Conservation (phyloP, 2,797 vertebrate genomes). For the Triplophysa bombifrons region DNA sequence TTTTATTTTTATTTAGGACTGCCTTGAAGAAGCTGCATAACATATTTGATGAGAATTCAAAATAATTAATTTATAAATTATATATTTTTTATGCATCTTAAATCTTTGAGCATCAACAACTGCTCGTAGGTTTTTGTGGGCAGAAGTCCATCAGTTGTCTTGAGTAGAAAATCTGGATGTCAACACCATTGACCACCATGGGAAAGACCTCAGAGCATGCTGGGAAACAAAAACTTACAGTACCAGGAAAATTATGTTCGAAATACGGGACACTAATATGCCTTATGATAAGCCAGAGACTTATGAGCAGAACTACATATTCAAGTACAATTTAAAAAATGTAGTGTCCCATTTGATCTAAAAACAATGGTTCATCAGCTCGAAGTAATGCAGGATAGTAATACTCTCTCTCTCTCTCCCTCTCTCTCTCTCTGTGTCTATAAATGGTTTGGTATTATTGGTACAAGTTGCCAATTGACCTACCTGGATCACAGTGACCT, state of each 20-base stretch:
- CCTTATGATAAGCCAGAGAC: background rate
- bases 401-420: background rate
- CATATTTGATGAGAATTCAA: too few species aligned
- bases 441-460: constrained; percentile 16
- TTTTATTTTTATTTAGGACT: too few species aligned
- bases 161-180: background rate
- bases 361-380: too few species aligned
- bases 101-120: too few species aligned
- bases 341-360: background rate
- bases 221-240: background rate
- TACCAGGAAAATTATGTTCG: background rate
- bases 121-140: background rate
- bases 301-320: background rate
- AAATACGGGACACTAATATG: background rate
- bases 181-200: background rate
- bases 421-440: background rate
- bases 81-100: too few species aligned
- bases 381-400: background rate
- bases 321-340: background rate
- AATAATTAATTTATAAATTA: too few species aligned
- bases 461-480: constrained; percentile 43
- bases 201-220: background rate
- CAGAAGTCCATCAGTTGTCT: background rate
- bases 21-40: too few species aligned
- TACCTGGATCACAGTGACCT: constrained; percentile 57